Conservation (phyloP, 2,113 vertebrate genomes). For the Stegastes partitus region DNA sequence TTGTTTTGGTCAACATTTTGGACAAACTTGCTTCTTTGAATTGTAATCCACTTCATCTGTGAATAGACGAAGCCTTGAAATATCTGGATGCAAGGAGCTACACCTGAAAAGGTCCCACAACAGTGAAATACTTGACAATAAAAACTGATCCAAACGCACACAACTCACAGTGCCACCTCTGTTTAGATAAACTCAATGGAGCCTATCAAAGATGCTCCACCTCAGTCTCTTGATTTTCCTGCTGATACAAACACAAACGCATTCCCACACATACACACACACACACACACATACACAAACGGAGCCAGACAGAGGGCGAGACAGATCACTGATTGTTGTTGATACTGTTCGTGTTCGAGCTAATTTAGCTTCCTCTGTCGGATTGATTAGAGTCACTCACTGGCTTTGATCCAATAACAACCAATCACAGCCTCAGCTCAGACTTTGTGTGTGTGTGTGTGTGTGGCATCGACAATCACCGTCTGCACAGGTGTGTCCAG, state of each 20-base stretch:
- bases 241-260: not conserved
- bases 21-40: not conserved
- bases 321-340: slow-evolving; percentile 51
- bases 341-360: slow-evolving; percentile 58
- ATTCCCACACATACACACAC: slow-evolving; percentile 15
- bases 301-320: not conserved
- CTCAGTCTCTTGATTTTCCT: slow-evolving; percentile 13
- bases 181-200: slow-evolving; percentile 16
- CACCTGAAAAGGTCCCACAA: not conserved
- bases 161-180: not conserved
- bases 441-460: slow-evolving; percentile 18
- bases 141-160: slow-evolving; percentile 16
- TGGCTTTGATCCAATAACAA: slow-evolving; percentile 68
- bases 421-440: slow-evolving; percentile 48
- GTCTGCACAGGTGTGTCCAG: slow-evolving; percentile 81
- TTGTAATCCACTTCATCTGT: not conserved
- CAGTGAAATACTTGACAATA: not conserved
- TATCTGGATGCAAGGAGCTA: not conserved
- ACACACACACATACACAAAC: slow-evolving; percentile 3
- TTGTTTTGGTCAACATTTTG: not conserved
- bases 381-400: slow-evolving; percentile 63
- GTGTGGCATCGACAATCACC: slow-evolving; percentile 73
- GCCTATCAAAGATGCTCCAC: slow-evolving; percentile 15
- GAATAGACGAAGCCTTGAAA: no score
- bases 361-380: slow-evolving; percentile 63